Evolutionary conservation across 2,797 vertebrate genomes (phyloP), one percentile per base, ranked within the genome.

Genomic region (Nothura maculosa): DNA sequence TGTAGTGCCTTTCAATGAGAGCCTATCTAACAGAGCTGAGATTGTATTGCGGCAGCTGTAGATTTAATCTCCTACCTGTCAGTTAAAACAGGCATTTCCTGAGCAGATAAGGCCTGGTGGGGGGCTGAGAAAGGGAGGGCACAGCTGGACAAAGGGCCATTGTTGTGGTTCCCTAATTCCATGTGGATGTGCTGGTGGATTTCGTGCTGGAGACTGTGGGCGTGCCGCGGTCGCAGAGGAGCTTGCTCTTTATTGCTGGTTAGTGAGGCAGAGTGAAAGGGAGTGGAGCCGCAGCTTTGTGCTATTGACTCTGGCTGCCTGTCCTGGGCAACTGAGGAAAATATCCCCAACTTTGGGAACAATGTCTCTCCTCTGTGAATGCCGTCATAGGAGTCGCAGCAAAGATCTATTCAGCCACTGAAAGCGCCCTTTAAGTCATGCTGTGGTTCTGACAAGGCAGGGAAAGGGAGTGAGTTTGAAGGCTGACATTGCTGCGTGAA

Each of bases 1-100:
- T 98, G 98, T 97, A 96, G 97, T 96, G 97, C 97, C 96, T 96
- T 95, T 97, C 97, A 98, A 96, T 97, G 96, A 96, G 97, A 97
- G 96, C 96, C 97, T 97, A 97, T 97, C 97, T 98, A 97, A 98
- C 97, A 97, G 97, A 97, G 97, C 93, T 58, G 92, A 98, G 97
- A 98, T 98, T 98, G 98, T 98, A 95, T 98, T 98, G 97, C 97
- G 95, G 97, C 97, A 97, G 98, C 98, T 98, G 96, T 96, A 98
- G 98, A 98, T 98, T 98, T 98, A 98, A 98, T 98, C 97, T 98
- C 97, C 97, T 98, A 98, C 98, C 98, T 98, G 98, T 98, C 98
- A 98, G 97, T 98, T 98, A 98, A 97, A 98, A 98, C 97, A 98
- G 98, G 97, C 97, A 97, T 98, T 98, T 98, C 98, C 96, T 98